Evolutionary conservation across 2,113 vertebrate genomes (phyloP), one percentile per base, ranked within the genome.

Genomic region (Hippocampus mohnikei): DNA sequence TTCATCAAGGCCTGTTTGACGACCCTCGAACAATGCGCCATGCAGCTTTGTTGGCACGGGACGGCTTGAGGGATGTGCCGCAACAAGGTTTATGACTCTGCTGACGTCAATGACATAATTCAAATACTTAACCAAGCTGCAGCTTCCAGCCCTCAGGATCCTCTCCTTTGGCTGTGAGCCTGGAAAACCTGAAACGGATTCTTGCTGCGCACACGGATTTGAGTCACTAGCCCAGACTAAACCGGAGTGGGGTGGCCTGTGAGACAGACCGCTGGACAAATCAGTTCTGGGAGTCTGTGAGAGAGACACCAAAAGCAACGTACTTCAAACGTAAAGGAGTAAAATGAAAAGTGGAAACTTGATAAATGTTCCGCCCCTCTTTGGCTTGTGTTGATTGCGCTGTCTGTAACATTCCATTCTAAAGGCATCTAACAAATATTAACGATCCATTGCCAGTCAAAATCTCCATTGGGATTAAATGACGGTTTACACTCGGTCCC

Each of bases 41-140:
- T 92, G 92, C 93, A 94, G 93, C 85, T 89, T 88, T 82, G 84
- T 92, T 97, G 96, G 96, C 96, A 94, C 80, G 78, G 87, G 88
- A 81, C 83, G 72, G 84, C 91, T 70, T 91, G 88, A 91, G 94
- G 94, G 94, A 95, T 93, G 95, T 94, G 93, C 94, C 79, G 88
- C 92, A 91, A 93, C 92, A 89, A 94, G 94, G 93, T 96, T 98
- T 96, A 98, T 95, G 94, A 95, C 95, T 94, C 90, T 94, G 94
- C 95, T 99, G 96, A 99, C 96, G 96, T 99, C 96, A 98, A 98
- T 96, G 91, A 94, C 95, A 98, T 98, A 96, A 97, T 95, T 98
- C 95, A 95, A 96, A 99, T 98, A 95, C 93, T 89, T 96, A 96
- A 95, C 90, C 93, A 94, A 94, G 93, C 94, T 90, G 94, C 93